Conservation (phyloP, 2,797 vertebrate species). For the Sebastes minor region DNA sequence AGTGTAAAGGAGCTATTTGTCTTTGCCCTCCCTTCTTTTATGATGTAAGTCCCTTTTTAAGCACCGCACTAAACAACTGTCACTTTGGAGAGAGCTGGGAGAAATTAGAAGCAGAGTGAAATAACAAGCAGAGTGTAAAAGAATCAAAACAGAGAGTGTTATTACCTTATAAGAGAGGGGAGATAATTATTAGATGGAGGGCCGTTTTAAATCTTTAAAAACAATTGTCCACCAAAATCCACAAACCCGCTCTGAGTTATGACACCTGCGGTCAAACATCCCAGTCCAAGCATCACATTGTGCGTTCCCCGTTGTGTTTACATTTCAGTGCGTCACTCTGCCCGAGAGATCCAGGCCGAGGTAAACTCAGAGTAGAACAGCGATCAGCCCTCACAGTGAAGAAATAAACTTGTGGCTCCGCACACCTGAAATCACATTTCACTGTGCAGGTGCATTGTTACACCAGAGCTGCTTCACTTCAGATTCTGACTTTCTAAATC, state of each 20-base stretch:
- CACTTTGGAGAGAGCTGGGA: slow-evolving; percentile 36
- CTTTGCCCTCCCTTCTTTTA: slow-evolving; percentile 8
- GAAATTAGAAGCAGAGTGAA: slow-evolving; percentile 37
- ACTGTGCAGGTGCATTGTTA: slow-evolving; percentile 40
- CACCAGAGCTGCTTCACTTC: not conserved
- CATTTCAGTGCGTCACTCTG: slow-evolving; percentile 46
- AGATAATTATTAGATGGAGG: slow-evolving; percentile 36
- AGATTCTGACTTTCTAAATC: not conserved
- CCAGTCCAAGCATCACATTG: slow-evolving; percentile 67
- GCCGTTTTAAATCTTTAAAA: slow-evolving; percentile 61
- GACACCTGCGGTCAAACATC: slow-evolving; percentile 66
- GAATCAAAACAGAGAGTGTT: slow-evolving; percentile 32
- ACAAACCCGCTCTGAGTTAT: slow-evolving; percentile 59
- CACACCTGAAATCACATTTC: slow-evolving; percentile 73
- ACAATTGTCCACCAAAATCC: slow-evolving; percentile 64
- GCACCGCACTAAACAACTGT: slow-evolving; percentile 39
- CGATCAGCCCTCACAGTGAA: slow-evolving; percentile 29
- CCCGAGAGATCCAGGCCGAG: slow-evolving; percentile 37
- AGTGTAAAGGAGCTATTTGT: slow-evolving; percentile 29
- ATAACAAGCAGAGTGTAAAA: slow-evolving; percentile 52
- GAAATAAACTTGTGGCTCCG: slow-evolving; percentile 55
- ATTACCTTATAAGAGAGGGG: slow-evolving; percentile 33
- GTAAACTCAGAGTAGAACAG: slow-evolving; percentile 29
- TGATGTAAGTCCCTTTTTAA: slow-evolving; percentile 35
- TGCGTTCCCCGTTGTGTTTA: slow-evolving; percentile 56